Base-by-base conservation (phyloP, 2,888 invertebrate genomes). In the Scaptodrosophila latifasciaeformis region DNA sequence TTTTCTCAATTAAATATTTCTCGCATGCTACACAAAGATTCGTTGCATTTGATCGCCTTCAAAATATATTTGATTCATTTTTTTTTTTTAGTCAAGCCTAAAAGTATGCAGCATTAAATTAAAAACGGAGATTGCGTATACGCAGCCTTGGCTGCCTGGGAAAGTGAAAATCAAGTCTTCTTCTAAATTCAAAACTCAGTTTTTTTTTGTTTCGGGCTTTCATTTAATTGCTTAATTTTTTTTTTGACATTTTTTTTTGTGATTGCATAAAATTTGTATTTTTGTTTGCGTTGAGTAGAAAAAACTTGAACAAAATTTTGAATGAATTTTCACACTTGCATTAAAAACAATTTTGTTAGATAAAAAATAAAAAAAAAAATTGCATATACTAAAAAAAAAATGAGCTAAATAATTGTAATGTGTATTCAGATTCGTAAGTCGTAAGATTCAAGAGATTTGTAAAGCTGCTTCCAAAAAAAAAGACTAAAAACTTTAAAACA, bases 21-120 rank as follows among this genome's bases (percentile, higher is more conserved):
- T 54, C 10, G 39, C 19, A 39, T 35, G 62, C 61, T 62, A 62
- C 62, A 52, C 31, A 56, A 65, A 76, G 69, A 72, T 72, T 72
- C 79, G 79, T 72, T 72, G 72, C 72, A 57, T 42, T 54, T 58
- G 51, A n/a, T n/a, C n/a, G n/a, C n/a, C n/a, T 64, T 31, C 48
- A 34, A 21, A 34, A 50, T n/a, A n/a, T n/a, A n/a, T n/a, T n/a
- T n/a, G n/a, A n/a, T n/a, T n/a, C n/a, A n/a, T n/a, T n/a, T n/a
- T n/a, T n/a, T n/a, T n/a, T n/a, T n/a, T 61, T 46, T 34, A 42
- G 31, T 48, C 51, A 37, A 37, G 27, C 79, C 69, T 55, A 42
- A 71, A 75, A 62, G 69, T 78, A 78, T 68, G 79, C 79, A 59
- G 68, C 59, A 60, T 7, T 52, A 13, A 34, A 9, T 19, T 30